Evolutionary conservation across 1,140 invertebrate species (phyloP).

Genomic region (Chironomus striatipennis): DNA sequence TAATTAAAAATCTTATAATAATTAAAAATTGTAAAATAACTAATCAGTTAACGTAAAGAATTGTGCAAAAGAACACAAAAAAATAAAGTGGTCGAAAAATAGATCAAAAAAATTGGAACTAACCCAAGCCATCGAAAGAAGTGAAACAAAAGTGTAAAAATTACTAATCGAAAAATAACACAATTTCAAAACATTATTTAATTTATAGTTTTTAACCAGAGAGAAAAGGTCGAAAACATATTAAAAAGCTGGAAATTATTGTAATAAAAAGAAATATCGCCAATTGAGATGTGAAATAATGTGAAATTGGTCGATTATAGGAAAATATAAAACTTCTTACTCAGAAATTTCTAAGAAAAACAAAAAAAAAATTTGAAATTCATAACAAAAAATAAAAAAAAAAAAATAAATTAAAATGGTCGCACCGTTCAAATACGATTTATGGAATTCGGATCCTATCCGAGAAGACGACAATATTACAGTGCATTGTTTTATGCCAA

Average conservation of each 20-base stretch:
- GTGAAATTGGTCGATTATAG: not conserved
- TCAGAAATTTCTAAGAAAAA: slow-evolving; percentile 17
- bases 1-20: too few species aligned
- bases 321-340: not conserved
- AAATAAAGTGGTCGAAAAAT: too few species aligned
- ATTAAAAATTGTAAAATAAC: too few species aligned
- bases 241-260: not conserved
- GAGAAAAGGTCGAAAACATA: not conserved
- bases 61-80: too few species aligned
- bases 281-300: not conserved
- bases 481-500: slow-evolving; percentile 76
- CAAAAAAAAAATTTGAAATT: not conserved
- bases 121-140: too few species aligned
- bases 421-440: not conserved
- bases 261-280: not conserved
- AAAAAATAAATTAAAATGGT: not conserved
- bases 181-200: not conserved
- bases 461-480: slow-evolving; percentile 47
- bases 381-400: too few species aligned
- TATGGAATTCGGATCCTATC: not conserved
- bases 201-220: not conserved
- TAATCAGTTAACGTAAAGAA: too few species aligned
- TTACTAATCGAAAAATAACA: not conserved
- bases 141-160: too few species aligned
- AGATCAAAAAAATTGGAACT: too few species aligned